Evolutionary conservation across 2,113 vertebrate genomes (phyloP).

Genomic region (Syngnathus typhle): DNA sequence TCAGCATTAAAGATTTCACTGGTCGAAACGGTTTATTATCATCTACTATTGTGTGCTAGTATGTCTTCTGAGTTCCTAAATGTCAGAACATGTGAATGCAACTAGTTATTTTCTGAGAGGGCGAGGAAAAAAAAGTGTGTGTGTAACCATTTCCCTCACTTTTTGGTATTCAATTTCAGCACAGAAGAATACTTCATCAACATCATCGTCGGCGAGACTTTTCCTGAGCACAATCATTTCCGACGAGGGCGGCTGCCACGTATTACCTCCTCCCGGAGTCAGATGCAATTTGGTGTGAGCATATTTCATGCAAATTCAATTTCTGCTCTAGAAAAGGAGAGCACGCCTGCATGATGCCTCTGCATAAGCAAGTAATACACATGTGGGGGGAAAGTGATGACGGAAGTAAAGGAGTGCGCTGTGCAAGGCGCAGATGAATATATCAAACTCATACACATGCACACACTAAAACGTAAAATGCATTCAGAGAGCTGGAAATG

Average conservation of each 20-base stretch:
- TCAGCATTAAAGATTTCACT: neutral
- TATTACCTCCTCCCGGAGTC: conserved; percentile 71
- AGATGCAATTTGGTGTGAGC: conserved; percentile 71
- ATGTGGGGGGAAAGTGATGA: conserved; percentile 65
- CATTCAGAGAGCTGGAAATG: conserved; percentile 35
- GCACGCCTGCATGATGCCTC: conserved; percentile 53
- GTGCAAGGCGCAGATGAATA: conserved; percentile 55
- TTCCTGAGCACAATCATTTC: conserved; percentile 66
- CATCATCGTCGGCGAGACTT: conserved; percentile 64
- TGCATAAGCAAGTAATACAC: conserved; percentile 66
- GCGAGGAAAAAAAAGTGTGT: conserved; percentile 22
- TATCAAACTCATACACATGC: conserved; percentile 58
- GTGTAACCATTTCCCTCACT: conserved; percentile 48
- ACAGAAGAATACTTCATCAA: conserved; percentile 69
- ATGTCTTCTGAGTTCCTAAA: conserved; percentile 17
- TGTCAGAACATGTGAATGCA: conserved; percentile 29
- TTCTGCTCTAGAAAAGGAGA: conserved; percentile 67
- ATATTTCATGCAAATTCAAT: conserved; percentile 80
- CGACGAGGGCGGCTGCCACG: conserved; percentile 63
- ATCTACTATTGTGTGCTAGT: conserved; percentile 25
- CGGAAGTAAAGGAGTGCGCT: conserved; percentile 63
- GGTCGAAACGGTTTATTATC: conserved; percentile 18
- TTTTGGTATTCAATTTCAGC: conserved; percentile 64
- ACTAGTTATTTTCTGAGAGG: conserved; percentile 18
- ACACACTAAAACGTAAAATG: conserved; percentile 52